Conservation (phyloP, 1,140 invertebrate genomes). For the Procambarus clarkii region DNA sequence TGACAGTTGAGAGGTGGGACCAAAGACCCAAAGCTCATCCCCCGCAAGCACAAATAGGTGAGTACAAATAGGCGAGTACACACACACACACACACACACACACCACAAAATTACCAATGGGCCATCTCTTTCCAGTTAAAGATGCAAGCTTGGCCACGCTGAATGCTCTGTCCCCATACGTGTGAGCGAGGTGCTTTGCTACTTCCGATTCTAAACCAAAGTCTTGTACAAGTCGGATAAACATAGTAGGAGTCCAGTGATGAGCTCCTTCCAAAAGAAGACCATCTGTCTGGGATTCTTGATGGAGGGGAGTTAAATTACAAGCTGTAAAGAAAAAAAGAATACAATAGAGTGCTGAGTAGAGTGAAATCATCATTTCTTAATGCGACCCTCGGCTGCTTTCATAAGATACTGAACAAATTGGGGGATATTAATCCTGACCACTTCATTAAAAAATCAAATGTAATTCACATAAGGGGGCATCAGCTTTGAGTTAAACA, state of each 20-base stretch:
- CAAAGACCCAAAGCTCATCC: too few species aligned
- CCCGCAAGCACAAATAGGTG: too few species aligned
- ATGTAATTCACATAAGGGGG: too few species aligned
- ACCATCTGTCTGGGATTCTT: slow-evolving; percentile 88
- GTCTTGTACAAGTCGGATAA: slow-evolving; percentile 95
- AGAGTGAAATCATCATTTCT: too few species aligned
- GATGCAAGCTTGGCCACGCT: slow-evolving; percentile 96
- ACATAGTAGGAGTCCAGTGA: slow-evolving; percentile 97
- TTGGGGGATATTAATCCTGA: too few species aligned
- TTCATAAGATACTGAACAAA: too few species aligned
- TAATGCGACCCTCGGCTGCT: too few species aligned
- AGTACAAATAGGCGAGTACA: too few species aligned
- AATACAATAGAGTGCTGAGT: background rate
- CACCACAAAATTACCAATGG: slow-evolving; percentile 65
- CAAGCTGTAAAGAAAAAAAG: slow-evolving; percentile 79
- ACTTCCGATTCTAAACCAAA: slow-evolving; percentile 93
- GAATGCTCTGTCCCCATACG: slow-evolving; percentile 98
- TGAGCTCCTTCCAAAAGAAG: slow-evolving; percentile 96
- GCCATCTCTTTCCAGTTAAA: slow-evolving; percentile 91
- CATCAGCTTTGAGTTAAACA: too few species aligned
- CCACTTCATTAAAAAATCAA: too few species aligned
- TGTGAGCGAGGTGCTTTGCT: slow-evolving; percentile 95
- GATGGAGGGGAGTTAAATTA: slow-evolving; percentile 81
- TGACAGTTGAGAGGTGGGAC: too few species aligned
- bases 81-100: too few species aligned